Conservation (phyloP, 2,888 invertebrate genomes). For the Acanthococcus lagerstroemiae region DNA sequence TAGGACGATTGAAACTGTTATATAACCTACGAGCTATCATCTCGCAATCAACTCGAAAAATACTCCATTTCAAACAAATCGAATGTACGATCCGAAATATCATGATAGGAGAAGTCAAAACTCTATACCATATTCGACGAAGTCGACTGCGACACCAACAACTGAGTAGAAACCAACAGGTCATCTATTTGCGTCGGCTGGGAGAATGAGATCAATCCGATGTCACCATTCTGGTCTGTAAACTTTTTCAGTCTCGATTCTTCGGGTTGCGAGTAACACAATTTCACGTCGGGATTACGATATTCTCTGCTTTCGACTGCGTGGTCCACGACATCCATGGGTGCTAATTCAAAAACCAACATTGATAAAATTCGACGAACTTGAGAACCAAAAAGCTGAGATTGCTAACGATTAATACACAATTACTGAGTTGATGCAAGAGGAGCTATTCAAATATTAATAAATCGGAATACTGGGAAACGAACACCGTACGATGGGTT, state of each 20-base stretch:
- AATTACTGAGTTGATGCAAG: too few species aligned
- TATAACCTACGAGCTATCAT: too few species aligned
- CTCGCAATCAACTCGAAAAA: too few species aligned
- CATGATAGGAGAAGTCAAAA: too few species aligned
- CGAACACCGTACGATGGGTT: neutral
- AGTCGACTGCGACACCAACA: slow-evolving; percentile 39
- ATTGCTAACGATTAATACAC: too few species aligned
- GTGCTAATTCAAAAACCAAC: neutral
- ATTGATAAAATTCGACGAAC: neutral
- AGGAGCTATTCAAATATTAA: neutral
- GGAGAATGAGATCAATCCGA: slow-evolving; percentile 58
- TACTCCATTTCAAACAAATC: too few species aligned
- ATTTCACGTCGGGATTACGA: slow-evolving; percentile 32
- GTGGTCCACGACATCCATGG: neutral
- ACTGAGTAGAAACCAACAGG: slow-evolving; percentile 62
- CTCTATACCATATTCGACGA: neutral
- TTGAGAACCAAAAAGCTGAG: too few species aligned
- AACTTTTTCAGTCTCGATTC: slow-evolving; percentile 23
- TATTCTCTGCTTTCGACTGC: neutral
- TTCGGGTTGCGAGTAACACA: slow-evolving; percentile 44
- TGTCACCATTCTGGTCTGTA: neutral
- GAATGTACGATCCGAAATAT: too few species aligned
- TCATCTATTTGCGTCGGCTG: slow-evolving; percentile 78
- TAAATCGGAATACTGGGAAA: neutral
- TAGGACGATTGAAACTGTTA: too few species aligned